Evolutionary conservation across 2,888 invertebrate genomes (phyloP).

Genomic region (Agrochola lychnidis): DNA sequence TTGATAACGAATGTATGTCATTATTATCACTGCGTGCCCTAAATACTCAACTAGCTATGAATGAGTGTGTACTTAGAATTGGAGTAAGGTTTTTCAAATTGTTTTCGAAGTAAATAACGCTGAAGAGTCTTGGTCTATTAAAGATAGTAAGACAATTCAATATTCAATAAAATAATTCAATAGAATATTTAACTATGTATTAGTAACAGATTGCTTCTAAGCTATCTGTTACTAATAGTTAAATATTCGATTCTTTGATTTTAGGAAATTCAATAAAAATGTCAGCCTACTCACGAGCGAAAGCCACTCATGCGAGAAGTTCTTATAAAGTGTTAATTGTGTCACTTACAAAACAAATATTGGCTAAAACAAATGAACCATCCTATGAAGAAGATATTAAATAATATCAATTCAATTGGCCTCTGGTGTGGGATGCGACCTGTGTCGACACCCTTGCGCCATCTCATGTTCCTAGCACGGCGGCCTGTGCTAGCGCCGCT

Average conservation of each 20-base stretch:
- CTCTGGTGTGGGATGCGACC: too few relatives aligned
- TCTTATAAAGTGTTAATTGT: slow-evolving; percentile 38
- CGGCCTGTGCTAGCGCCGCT: too few relatives aligned
- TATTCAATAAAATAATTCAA: too few relatives aligned
- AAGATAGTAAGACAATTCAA: neutral
- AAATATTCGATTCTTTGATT: neutral
- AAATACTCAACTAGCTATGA: slow-evolving; percentile 72
- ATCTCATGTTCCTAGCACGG: too few relatives aligned
- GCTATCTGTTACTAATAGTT: neutral
- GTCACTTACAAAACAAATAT: slow-evolving; percentile 31
- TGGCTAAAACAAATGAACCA: neutral
- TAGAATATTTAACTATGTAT: too few relatives aligned
- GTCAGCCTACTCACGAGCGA: neutral
- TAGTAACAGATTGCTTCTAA: neutral
- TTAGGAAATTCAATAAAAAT: neutral
- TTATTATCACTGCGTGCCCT: slow-evolving; percentile 80
- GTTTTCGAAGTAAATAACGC: neutral
- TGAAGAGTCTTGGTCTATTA: neutral
- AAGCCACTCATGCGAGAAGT: slow-evolving; percentile 15
- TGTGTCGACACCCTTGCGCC: too few relatives aligned
- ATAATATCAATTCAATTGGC: neutral
- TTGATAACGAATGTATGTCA: slow-evolving; percentile 82
- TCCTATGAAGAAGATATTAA: neutral
- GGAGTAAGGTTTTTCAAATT: slow-evolving; percentile 37
- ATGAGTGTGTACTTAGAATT: slow-evolving; percentile 62